phyloP scores from a whole-genome alignment of 1,140 invertebrate genomes.

The Drosophila micromelanica region DNA sequence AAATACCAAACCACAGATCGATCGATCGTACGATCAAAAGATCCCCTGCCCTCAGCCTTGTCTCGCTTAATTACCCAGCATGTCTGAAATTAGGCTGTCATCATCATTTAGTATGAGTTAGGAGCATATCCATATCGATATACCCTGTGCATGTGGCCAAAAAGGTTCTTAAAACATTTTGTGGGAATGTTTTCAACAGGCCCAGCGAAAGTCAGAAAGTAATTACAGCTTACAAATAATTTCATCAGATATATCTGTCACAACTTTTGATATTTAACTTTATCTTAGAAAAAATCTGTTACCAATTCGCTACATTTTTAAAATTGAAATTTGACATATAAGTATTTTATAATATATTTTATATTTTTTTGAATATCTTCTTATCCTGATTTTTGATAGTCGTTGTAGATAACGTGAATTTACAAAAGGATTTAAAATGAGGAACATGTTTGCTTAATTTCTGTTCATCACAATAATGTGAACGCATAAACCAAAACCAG shows the following conservation, averaged over 20 bases:
- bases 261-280: no score
- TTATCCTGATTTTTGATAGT: no score
- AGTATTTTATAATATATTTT: no score
- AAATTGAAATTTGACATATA: no score
- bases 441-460: not conserved
- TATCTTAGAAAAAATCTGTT: no score
- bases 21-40: not conserved
- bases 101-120: constrained; percentile 47
- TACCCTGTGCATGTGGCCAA: not conserved
- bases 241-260: not conserved
- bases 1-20: constrained; percentile 13
- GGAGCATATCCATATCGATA: not conserved
- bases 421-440: no score
- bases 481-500: constrained; percentile 20
- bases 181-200: not conserved
- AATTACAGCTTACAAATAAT: not conserved
- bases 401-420: no score
- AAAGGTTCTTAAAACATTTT: constrained; percentile 4
- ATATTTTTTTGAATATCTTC: no score
- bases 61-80: constrained; percentile 42
- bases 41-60: constrained; percentile 11
- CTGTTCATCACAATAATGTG: not conserved
- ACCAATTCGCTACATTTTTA: no score
- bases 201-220: not conserved
- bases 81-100: constrained; percentile 56